Evolutionary conservation across 2,113 vertebrate species (phyloP).

Genomic region (Eleginops maclovinus): DNA sequence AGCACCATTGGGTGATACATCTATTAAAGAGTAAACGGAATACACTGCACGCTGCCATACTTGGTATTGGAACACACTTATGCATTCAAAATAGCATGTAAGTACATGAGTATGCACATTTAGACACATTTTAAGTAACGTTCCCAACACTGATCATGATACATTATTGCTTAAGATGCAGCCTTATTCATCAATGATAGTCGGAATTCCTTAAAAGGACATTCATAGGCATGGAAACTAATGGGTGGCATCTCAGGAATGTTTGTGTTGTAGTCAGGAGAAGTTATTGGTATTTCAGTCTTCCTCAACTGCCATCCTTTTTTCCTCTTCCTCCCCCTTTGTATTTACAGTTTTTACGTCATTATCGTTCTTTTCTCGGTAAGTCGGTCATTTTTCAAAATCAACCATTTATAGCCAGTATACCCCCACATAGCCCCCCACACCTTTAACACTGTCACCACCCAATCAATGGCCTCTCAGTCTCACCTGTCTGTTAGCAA

Average conservation of each 20-base stretch:
- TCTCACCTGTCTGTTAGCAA: slow-evolving; percentile 26
- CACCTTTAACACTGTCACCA: slow-evolving; percentile 61
- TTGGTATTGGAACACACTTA: no score
- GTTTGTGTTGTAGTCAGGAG: slow-evolving; percentile 34
- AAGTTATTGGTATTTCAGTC: slow-evolving; percentile 42
- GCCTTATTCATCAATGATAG: neutral
- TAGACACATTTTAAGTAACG: no score
- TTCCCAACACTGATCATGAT: no score
- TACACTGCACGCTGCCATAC: no score
- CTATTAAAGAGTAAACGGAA: no score
- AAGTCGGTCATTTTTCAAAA: slow-evolving; percentile 48
- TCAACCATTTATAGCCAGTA: slow-evolving; percentile 11
- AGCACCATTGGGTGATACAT: no score
- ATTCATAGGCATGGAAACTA: slow-evolving; percentile 48
- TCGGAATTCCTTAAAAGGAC: slow-evolving; percentile 2
- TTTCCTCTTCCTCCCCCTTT: neutral
- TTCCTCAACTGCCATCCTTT: neutral
- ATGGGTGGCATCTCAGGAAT: slow-evolving; percentile 41
- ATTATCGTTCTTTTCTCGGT: slow-evolving; percentile 17
- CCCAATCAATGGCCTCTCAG: slow-evolving; percentile 53
- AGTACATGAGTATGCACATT: no score
- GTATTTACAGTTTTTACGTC: slow-evolving; percentile 22
- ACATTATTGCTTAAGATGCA: neutral
- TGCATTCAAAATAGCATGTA: no score
- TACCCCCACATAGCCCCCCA: neutral